phyloP scores from a whole-genome alignment of 2,113 vertebrate genomes.

The Salvelinus fontinalis region DNA sequence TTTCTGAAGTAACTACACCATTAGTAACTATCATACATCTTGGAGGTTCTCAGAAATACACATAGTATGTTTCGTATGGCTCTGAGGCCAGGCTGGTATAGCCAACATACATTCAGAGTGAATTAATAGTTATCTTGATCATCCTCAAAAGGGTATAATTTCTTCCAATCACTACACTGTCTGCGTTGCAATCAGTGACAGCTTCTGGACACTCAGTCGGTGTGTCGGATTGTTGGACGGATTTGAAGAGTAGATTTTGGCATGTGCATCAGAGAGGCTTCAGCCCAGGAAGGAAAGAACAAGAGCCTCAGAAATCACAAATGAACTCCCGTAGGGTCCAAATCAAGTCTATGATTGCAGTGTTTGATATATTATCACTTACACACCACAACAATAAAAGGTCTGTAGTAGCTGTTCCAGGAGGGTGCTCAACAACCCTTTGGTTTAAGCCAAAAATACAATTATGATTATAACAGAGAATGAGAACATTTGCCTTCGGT shows the following conservation, averaged over 20 bases:
- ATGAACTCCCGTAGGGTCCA: constrained; percentile 25
- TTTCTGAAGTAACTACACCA: no score
- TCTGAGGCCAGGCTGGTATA: not conserved
- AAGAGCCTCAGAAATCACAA: constrained; percentile 65
- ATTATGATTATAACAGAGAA: not conserved
- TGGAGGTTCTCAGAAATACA: no score
- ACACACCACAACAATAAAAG: constrained; percentile 39
- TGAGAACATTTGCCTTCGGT: not conserved
- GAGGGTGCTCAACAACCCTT: no score
- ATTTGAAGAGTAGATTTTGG: constrained; percentile 47
- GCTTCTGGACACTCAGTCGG: constrained; percentile 29
- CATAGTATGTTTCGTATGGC: no score
- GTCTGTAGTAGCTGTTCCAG: not conserved
- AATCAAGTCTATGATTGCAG: constrained; percentile 53
- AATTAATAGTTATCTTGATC: not conserved
- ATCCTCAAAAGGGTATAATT: not conserved
- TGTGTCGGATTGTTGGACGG: constrained; percentile 44
- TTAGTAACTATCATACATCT: no score
- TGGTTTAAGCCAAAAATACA: not conserved
- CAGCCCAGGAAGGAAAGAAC: constrained; percentile 47
- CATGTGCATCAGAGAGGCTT: constrained; percentile 48
- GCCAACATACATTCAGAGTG: not conserved
- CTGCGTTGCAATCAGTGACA: constrained; percentile 50
- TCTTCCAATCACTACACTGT: constrained; percentile 37
- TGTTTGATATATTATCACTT: constrained; percentile 51